Conservation (phyloP, 2,888 invertebrate species). For the Pollenia angustigena region DNA sequence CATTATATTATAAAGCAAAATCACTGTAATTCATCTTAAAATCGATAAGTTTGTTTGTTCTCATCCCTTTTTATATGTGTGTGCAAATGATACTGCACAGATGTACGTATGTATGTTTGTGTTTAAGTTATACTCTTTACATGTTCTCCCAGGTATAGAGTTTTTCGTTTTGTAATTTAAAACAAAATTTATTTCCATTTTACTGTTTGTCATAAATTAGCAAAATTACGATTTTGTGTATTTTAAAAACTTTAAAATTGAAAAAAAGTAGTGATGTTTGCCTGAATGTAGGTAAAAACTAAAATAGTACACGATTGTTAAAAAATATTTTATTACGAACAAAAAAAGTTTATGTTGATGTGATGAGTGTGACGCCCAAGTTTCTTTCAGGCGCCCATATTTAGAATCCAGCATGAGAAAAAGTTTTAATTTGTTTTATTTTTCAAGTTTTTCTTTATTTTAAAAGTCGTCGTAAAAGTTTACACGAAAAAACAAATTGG, state of each 20-base stretch:
- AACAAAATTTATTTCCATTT: slow-evolving; percentile 67
- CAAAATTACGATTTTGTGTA: slow-evolving; percentile 71
- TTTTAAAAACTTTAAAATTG: slow-evolving; percentile 17
- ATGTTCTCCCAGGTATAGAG: background rate
- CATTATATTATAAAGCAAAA: no score
- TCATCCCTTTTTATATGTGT: background rate
- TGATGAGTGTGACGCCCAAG: slow-evolving; percentile 63
- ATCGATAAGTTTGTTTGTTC: background rate
- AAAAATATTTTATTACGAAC: slow-evolving; percentile 56
- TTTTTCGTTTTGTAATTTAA: slow-evolving; percentile 23
- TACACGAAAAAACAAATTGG: slow-evolving; percentile 11
- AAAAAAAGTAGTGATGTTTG: background rate
- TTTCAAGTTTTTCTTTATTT: slow-evolving; percentile 11
- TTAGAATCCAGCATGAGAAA: slow-evolving; percentile 47
- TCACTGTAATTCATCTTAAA: slow-evolving; percentile 11
- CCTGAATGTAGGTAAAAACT: slow-evolving; percentile 51
- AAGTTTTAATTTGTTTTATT: slow-evolving; percentile 20
- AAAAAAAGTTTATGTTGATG: slow-evolving; percentile 51
- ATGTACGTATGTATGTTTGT: background rate
- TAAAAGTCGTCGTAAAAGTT: slow-evolving; percentile 58
- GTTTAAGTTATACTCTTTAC: background rate
- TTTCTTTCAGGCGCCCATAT: slow-evolving; percentile 66
- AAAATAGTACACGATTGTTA: slow-evolving; percentile 13
- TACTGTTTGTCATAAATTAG: slow-evolving; percentile 72
- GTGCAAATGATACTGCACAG: background rate